These are phyloP conservation scores for Seriola quinqueradiata DNA, from an alignment of 2,113 vertebrate species.

Conservation along the genomic window DNA sequence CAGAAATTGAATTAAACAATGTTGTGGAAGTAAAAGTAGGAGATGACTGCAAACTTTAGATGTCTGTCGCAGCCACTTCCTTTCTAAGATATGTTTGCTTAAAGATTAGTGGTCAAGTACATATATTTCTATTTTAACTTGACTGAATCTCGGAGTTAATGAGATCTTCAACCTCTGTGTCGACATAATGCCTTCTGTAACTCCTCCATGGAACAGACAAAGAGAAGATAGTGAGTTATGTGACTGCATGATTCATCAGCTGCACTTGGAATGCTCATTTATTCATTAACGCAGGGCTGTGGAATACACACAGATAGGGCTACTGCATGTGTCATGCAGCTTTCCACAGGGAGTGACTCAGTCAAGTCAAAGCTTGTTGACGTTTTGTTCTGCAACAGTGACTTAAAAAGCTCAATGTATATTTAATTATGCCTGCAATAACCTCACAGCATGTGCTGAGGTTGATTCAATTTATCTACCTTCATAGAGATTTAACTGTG, in stretches of 20 bases:
- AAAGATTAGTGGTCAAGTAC: neutral
- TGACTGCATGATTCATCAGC: constrained; percentile 41
- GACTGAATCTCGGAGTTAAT: neutral
- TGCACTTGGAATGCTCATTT: constrained; percentile 43
- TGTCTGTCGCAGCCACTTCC: neutral
- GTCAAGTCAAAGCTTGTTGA: constrained; percentile 49
- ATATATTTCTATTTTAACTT: neutral
- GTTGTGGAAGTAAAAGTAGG: neutral
- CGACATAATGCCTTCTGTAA: neutral
- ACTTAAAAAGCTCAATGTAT: constrained; percentile 63
- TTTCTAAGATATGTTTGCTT: neutral
- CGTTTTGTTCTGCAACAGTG: constrained; percentile 51
- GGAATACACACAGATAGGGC: constrained; percentile 10
- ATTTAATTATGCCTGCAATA: constrained; percentile 60
- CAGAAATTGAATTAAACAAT: constrained; percentile 2
- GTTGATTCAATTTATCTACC: constrained; percentile 35
- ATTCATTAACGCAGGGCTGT: constrained; percentile 46
- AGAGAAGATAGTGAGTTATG: constrained; percentile 6
- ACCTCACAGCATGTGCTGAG: constrained; percentile 40
- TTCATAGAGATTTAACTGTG: constrained; percentile 44
- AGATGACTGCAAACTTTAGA: neutral
- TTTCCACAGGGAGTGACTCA: constrained; percentile 37
- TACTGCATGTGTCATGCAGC: constrained; percentile 23
- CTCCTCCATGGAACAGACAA: constrained; percentile 5
- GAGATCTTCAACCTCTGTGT: neutral